phyloP scores from a whole-genome alignment of 1,140 invertebrate species.

The Notospermus geniculatus region DNA sequence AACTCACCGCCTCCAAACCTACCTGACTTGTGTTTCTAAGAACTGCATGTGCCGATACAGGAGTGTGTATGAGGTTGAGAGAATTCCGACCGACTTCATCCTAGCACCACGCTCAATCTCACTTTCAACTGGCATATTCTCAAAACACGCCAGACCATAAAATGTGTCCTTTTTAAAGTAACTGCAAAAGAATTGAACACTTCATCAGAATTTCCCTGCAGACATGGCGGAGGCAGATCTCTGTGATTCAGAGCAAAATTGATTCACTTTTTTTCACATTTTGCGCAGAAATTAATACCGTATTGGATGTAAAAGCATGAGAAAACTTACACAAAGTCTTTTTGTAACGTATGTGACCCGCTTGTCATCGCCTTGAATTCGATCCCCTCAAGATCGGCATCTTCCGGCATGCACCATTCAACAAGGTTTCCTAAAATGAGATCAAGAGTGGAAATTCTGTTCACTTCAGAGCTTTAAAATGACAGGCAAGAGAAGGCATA shows the following conservation, averaged over 20 bases:
- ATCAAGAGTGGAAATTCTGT: not conserved
- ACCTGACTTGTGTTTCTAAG: conserved; percentile 57
- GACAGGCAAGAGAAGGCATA: not conserved
- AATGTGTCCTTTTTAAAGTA: conserved; percentile 55
- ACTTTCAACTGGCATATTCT: conserved; percentile 57
- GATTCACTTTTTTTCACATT: not conserved
- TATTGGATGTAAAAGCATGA: not conserved
- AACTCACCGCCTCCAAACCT: conserved; percentile 15
- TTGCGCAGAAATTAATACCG: too few species aligned
- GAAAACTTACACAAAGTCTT: conserved; percentile 58
- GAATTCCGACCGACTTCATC: conserved; percentile 58
- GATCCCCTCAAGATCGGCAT: conserved; percentile 56
- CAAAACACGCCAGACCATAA: conserved; percentile 58
- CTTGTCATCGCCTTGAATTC: conserved; percentile 59
- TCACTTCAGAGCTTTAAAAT: not conserved
- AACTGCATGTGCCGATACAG: conserved; percentile 57
- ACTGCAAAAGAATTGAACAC: conserved; percentile 35
- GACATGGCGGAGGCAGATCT: not conserved
- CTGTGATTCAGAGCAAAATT: not conserved
- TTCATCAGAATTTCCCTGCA: not conserved
- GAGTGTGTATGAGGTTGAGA: conserved; percentile 53
- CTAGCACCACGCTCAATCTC: conserved; percentile 55
- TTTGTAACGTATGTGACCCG: conserved; percentile 55
- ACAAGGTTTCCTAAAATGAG: conserved; percentile 53
- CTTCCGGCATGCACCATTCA: conserved; percentile 56